Conservation (phyloP, 2,888 invertebrate genomes). For the Chelonus formosanus region DNA sequence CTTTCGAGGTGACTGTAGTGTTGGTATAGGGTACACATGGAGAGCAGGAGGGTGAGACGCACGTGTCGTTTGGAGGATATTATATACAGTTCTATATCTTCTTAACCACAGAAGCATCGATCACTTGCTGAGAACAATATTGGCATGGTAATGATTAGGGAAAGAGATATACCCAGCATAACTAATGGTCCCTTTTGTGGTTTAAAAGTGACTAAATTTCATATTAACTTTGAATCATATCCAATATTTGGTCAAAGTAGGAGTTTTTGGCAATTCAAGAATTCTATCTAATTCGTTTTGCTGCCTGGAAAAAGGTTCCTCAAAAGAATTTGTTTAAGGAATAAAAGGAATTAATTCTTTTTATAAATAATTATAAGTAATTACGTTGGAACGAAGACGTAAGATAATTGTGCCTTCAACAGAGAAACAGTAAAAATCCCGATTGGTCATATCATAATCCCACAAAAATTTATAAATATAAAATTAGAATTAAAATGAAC, state of each 20-base stretch:
- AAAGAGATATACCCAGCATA: conserved; percentile 10
- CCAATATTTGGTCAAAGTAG: no score
- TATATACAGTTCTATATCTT: conserved; percentile 27
- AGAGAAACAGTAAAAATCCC: conserved; percentile 2
- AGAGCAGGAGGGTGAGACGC: conserved; percentile 20
- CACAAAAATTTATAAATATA: background rate
- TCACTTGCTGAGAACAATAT: conserved; percentile 57
- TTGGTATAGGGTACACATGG: background rate
- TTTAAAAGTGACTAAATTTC: background rate
- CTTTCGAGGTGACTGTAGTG: background rate
- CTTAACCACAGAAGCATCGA: conserved; percentile 50
- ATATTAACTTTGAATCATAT: no score
- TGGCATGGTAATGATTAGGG: conserved; percentile 56
- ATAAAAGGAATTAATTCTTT: no score
- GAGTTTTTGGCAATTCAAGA: no score
- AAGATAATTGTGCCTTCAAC: no score
- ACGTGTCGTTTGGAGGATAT: conserved; percentile 36
- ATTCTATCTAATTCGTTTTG: no score
- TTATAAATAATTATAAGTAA: no score
- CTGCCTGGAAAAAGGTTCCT: no score
- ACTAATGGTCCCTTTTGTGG: background rate
- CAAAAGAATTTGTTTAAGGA: no score
- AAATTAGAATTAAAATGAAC: conserved; percentile 4
- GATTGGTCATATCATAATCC: conserved; percentile 30
- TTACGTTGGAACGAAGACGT: no score